These are phyloP conservation scores for Capromys pilorides DNA, from an alignment of 2,797 vertebrate genomes.

Conservation along the genomic window DNA sequence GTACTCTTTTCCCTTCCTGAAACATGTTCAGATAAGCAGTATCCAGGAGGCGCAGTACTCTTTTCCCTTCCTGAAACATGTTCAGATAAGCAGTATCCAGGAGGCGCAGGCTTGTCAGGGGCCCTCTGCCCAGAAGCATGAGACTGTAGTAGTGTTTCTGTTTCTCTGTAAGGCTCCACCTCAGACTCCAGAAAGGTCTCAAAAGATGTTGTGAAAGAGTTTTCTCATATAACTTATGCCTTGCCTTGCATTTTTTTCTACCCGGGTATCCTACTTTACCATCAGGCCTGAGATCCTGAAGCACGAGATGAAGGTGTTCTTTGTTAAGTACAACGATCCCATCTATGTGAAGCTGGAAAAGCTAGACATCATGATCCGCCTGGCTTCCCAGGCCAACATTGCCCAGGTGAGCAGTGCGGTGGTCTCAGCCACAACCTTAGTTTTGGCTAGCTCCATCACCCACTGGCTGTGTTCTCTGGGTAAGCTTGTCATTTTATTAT, in stretches of 20 bases:
- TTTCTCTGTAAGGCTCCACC: neutral
- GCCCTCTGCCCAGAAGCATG: neutral
- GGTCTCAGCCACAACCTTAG: neutral
- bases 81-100: neutral
- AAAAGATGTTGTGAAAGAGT: neutral
- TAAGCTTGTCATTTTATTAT: neutral
- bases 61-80: too few species aligned
- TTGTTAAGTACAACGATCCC: conserved; percentile 98
- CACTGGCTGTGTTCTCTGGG: neutral
- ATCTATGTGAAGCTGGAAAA: conserved; percentile 99
- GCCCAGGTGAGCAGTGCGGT: conserved; percentile 90
- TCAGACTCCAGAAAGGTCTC: neutral
- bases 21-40: neutral
- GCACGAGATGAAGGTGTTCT: conserved; percentile 99
- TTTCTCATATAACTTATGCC: neutral
- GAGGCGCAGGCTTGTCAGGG: neutral
- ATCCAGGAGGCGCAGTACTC: neutral
- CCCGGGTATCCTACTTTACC: neutral
- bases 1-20: neutral
- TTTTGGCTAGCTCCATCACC: neutral
- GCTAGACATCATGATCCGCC: conserved; percentile 98
- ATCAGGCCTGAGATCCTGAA: conserved; percentile 96
- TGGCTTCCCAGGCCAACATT: conserved; percentile 99
- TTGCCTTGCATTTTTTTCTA: conserved; percentile 20
- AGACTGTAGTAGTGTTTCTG: neutral